Evolutionary conservation across 2,888 invertebrate species (phyloP), one percentile per base, ranked within the genome.

Genomic region (Cantharis rufa): DNA sequence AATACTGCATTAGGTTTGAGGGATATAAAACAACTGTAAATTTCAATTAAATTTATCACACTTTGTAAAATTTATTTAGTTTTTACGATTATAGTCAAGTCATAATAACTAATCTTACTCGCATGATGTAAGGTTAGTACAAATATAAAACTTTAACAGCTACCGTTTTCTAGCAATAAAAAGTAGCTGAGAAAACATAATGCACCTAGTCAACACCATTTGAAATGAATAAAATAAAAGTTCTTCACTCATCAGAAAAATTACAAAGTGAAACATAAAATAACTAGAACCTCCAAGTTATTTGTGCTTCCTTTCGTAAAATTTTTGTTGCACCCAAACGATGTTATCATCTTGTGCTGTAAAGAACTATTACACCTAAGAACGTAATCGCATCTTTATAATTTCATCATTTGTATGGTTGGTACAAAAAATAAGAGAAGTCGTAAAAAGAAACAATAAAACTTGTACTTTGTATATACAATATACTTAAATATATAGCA

Each of bases 371-470:
- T 66, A 24, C 13, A 66, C 21, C 21, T 66, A 66, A 66, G 64
- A 66, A 66, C 18, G 24, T 18, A 66, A 66, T 21, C 64, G 16
- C 24, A 66, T 66, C 21, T 66, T 64, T 66, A 66, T 66, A 66
- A 66, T 66, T 66, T 24, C 24, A 24, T 66, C 64, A 66, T 66
- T 66, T 66, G 64, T 66, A 66, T 66, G 62, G 15, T 27, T 15
- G 69, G 32, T 21, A 61, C 48, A 73, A 62, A 48, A 61, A 62
- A 69, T 48, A 73, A 24, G 62, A 62, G 18, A 62, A 28, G 69
- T 73, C 73, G 27, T 73, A 73, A 73, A 73, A 73, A 27, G 62
- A 16, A 69, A 68, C 62, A 73, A 27, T 73, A 69, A 73, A 73
- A 69, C 13, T 27, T 27, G 32, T 69, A 62, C 27, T 73, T 69